Percentiles rank a stretch among this genome's conserved stretches.
phyloP scores from a whole-genome alignment of 2,888 invertebrate genomes.

The Reticulitermes lucifugus region DNA sequence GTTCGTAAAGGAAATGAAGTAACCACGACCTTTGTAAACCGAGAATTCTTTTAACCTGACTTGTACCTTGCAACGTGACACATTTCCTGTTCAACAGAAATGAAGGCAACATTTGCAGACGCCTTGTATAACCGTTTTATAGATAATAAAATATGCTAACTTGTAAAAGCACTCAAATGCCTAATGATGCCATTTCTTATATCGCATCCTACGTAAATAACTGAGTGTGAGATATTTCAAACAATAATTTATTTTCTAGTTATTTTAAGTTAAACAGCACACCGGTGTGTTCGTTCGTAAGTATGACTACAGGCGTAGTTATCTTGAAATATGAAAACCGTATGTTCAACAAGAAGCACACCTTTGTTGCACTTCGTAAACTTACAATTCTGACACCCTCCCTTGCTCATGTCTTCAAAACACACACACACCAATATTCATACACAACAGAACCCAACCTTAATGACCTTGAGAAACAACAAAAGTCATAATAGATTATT shows the following conservation, averaged over 20 bases:
- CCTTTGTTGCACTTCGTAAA: constrained; percentile 9
- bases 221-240: not conserved
- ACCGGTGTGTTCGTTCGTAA: too few species aligned
- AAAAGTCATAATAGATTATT: constrained; percentile 46
- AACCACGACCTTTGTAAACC: not conserved
- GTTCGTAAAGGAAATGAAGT: not conserved
- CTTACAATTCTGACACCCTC: not conserved
- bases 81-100: not conserved
- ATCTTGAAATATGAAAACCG: too few species aligned
- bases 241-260: not conserved
- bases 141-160: not conserved
- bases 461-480: constrained; percentile 29
- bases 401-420: not conserved
- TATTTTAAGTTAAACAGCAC: not conserved
- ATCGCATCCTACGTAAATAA: not conserved
- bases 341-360: not conserved
- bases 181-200: not conserved
- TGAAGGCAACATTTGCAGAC: not conserved
- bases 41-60: constrained; percentile 20
- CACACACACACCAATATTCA: constrained; percentile 5
- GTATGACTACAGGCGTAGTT: too few species aligned
- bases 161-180: not conserved
- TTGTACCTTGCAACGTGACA: constrained; percentile 15
- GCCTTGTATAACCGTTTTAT: not conserved
- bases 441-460: constrained; percentile 12